Evolutionary conservation across 1,140 invertebrate genomes (phyloP).

Genomic region (Drosophila chauvacae): DNA sequence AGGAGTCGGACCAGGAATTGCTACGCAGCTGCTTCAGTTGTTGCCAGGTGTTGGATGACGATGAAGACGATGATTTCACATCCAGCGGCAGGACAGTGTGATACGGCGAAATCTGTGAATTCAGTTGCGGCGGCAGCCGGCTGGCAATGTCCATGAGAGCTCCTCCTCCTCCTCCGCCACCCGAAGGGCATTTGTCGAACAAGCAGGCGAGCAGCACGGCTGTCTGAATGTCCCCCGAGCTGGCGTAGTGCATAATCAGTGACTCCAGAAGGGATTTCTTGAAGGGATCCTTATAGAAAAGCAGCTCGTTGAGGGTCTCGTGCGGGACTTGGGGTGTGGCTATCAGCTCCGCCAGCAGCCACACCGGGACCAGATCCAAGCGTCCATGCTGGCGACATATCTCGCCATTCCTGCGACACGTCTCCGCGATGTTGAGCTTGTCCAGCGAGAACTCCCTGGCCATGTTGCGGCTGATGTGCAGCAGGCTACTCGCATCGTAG

Average conservation of each 20-base stretch:
- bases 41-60: constrained; percentile 47
- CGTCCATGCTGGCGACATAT: constrained; percentile 90
- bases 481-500: constrained; percentile 91
- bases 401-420: constrained; percentile 92
- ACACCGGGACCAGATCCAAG: constrained; percentile 93
- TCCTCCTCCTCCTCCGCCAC: background rate
- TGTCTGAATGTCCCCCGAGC: constrained; percentile 94
- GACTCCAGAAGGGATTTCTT: constrained; percentile 93
- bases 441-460: constrained; percentile 93
- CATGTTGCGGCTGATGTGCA: constrained; percentile 91
- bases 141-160: constrained; percentile 36
- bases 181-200: constrained; percentile 87
- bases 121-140: constrained; percentile 60
- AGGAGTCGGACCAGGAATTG: constrained; percentile 94
- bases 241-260: constrained; percentile 92
- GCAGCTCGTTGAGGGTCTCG: constrained; percentile 70
- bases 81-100: constrained; percentile 95
- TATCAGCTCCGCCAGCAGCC: constrained; percentile 91
- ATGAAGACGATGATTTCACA: constrained; percentile 45
- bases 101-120: constrained; percentile 92
- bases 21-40: constrained; percentile 90
- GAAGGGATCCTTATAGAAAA: constrained; percentile 89
- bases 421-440: constrained; percentile 85
- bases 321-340: constrained; percentile 86
- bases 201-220: constrained; percentile 96